Conservation (phyloP, 2,888 invertebrate species). For the Neuroscelio doddi region DNA sequence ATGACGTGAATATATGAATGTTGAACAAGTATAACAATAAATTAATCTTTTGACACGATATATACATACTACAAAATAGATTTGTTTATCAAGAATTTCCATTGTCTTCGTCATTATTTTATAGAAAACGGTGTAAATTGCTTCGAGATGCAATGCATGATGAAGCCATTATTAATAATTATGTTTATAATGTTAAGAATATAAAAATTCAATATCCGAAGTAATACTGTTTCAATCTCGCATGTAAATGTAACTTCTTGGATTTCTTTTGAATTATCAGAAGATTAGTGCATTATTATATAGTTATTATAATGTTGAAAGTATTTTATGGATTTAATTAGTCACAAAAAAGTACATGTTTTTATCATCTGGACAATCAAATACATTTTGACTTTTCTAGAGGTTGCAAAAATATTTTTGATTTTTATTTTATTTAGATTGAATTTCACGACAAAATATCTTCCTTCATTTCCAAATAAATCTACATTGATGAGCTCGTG, state of each 20-base stretch:
- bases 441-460: too few species aligned
- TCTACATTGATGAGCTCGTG: too few species aligned
- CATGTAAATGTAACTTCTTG: neutral
- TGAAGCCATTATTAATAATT: neutral
- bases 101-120: neutral
- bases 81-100: neutral
- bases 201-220: neutral
- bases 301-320: neutral
- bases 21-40: neutral
- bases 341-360: too few species aligned
- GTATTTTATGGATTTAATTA: neutral
- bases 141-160: neutral
- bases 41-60: neutral
- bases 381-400: too few species aligned
- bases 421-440: too few species aligned
- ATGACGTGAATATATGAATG: conserved; percentile 3
- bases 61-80: too few species aligned
- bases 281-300: neutral
- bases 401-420: too few species aligned
- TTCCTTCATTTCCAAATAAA: too few species aligned
- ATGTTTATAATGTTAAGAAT: neutral
- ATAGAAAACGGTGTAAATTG: neutral
- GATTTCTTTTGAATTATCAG: neutral
- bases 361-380: too few species aligned
- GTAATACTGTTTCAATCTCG: neutral